Evolutionary conservation across 1,140 invertebrate genomes (phyloP).

Genomic region (Saccostrea echinata): DNA sequence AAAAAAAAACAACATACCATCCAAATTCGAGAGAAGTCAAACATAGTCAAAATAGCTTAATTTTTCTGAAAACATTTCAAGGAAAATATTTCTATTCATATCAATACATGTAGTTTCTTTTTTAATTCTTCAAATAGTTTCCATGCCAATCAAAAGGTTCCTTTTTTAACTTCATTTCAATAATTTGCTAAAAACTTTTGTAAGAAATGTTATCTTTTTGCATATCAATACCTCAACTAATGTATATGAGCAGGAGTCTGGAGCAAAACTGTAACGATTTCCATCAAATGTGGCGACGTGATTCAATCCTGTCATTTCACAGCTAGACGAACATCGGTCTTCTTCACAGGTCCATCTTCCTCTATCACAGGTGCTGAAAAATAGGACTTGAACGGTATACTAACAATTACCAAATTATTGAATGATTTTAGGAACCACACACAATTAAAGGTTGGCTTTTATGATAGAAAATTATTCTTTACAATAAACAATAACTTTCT

Average conservation of each 20-base stretch:
- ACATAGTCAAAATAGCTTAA: too few relatives aligned
- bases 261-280: slow-evolving; percentile 42
- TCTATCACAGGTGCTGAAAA: slow-evolving; percentile 52
- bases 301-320: slow-evolving; percentile 43
- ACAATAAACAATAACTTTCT: not conserved
- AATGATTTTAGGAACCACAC: too few relatives aligned
- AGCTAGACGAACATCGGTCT: slow-evolving; percentile 48
- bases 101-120: not conserved
- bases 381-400: not conserved
- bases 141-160: not conserved
- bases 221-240: slow-evolving; percentile 50
- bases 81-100: too few relatives aligned
- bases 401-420: too few relatives aligned
- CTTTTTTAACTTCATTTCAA: not conserved
- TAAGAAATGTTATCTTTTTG: not conserved
- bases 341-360: slow-evolving; percentile 55
- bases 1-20: not conserved
- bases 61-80: too few relatives aligned
- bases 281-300: slow-evolving; percentile 56
- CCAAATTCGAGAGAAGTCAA: not conserved
- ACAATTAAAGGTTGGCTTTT: too few relatives aligned
- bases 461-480: too few relatives aligned
- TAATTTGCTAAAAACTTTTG: not conserved
- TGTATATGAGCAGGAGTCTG: slow-evolving; percentile 38
- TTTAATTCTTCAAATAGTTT: not conserved